phyloP scores from a whole-genome alignment of 2,113 vertebrate species.

The Uropsilus gracilis region DNA sequence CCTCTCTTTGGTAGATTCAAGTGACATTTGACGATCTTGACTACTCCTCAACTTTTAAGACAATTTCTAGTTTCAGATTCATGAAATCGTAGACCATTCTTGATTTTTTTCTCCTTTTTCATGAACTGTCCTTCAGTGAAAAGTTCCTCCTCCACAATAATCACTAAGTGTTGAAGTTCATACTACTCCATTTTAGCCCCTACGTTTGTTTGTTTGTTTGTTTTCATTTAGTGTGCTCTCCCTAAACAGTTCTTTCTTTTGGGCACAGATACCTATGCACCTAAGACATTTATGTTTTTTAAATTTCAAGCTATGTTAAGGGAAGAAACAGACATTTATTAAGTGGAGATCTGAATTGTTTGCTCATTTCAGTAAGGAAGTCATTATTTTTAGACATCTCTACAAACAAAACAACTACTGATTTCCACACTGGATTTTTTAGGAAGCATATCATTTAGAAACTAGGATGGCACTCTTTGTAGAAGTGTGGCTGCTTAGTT shows the following conservation, averaged over 20 bases:
- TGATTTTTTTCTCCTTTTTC: neutral
- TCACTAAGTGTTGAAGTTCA: neutral
- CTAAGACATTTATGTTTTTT: neutral
- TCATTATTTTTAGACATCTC: neutral
- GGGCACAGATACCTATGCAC: neutral
- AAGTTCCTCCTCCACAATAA: neutral
- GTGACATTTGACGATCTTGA: neutral
- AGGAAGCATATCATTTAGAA: slow-evolving; percentile 1
- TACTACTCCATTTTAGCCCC: neutral
- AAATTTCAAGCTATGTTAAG: neutral
- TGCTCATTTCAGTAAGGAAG: neutral
- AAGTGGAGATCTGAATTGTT: slow-evolving; percentile 9
- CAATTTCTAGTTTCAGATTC: neutral
- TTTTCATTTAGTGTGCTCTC: neutral
- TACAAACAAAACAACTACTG: neutral
- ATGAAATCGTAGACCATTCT: neutral
- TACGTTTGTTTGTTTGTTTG: neutral
- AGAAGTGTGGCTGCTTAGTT: neutral
- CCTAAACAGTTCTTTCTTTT: neutral
- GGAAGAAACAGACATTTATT: neutral
- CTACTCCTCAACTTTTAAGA: neutral
- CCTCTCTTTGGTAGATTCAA: neutral
- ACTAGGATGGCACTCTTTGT: neutral
- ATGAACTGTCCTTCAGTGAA: neutral
- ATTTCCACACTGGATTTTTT: neutral